Base-by-base conservation (phyloP, 2,797 vertebrate species). In the Pantherophis vulpinus region DNA sequence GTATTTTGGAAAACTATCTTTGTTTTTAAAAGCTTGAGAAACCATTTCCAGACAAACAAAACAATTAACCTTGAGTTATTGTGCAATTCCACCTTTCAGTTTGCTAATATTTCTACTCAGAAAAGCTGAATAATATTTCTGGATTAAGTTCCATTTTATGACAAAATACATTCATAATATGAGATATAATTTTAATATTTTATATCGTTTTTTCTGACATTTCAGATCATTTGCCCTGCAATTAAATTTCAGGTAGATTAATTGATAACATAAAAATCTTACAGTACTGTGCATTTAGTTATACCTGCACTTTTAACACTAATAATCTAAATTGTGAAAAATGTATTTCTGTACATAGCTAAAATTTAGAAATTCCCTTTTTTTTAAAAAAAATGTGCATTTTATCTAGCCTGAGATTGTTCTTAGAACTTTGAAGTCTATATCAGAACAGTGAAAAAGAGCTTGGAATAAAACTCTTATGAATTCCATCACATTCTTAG, bases 1-100 rank as follows among this genome's bases (percentile, higher is more conserved):
- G 79, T 91, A 83, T 86, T 91, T 91, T 91, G 90, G 79, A 86
- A 91, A 91, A 47, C 29, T 91, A 29, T 51, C 25, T 25, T 18
- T 86, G 74, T 83, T 86, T 91, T 42, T 59, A 8, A 20, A 32
- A 86, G n/a, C 55, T 83, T 83, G 79, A 83, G 42, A 83, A 83
- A 83, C 23, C 74, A 25, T 47, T 66, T n/a, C 23, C 60, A 42
- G 27, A 92, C 12, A 88, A 32, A 54, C 83, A 32, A 37, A 63
- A 66, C 47, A 42, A 61, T 42, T 59, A 86, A 42, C 42, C 55
- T 51, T 86, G 74, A 61, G n/a, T 61, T 91, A 88, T 56, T 63
- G 2, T 87, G 25, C 27, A 25, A 91, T 42, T 10, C 32, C 55
- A 91, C 56, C 32, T 51, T 79, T 42, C 37, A 27, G 23, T 88